A percentile compares a stretch with the other conserved stretches of the same genome.
These are phyloP conservation scores for Tenthredo scrophulariae DNA, from an alignment of 2,888 invertebrate species.

Conservation along the genomic window DNA sequence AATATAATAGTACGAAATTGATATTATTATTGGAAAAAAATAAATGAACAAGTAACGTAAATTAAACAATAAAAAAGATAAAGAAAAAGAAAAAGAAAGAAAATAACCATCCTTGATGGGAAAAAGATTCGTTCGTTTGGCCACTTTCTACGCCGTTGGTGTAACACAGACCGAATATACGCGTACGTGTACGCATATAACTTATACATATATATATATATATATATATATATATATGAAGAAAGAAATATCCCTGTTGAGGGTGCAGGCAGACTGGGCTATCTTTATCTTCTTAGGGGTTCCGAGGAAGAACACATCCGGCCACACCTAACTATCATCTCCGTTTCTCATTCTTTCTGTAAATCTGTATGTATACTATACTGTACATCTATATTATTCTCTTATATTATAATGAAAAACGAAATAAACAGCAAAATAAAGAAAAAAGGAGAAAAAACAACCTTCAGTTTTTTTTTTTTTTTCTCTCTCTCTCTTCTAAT, in stretches of 20 bases:
- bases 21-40: not conserved
- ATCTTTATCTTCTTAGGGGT: slow-evolving; percentile 48
- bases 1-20: too few species aligned
- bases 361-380: not conserved
- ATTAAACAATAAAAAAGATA: too few species aligned
- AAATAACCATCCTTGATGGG: not conserved
- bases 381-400: not conserved
- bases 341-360: not conserved
- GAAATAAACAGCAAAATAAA: too few species aligned
- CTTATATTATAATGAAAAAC: not conserved
- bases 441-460: too few species aligned
- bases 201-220: not conserved
- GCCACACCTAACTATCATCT: slow-evolving; percentile 44
- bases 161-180: not conserved
- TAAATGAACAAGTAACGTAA: not conserved
- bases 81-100: not conserved
- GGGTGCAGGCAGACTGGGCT: slow-evolving; percentile 40
- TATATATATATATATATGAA: slow-evolving; percentile 3
- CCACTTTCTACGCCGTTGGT: slow-evolving; percentile 4
- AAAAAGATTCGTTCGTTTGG: not conserved
- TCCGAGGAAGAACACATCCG: slow-evolving; percentile 37
- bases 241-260: slow-evolving; percentile 41
- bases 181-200: not conserved
- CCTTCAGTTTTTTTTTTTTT: too few species aligned
- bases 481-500: too few species aligned